Conservation (phyloP, 2,888 invertebrate species). For the Chrysodeixis includens region DNA sequence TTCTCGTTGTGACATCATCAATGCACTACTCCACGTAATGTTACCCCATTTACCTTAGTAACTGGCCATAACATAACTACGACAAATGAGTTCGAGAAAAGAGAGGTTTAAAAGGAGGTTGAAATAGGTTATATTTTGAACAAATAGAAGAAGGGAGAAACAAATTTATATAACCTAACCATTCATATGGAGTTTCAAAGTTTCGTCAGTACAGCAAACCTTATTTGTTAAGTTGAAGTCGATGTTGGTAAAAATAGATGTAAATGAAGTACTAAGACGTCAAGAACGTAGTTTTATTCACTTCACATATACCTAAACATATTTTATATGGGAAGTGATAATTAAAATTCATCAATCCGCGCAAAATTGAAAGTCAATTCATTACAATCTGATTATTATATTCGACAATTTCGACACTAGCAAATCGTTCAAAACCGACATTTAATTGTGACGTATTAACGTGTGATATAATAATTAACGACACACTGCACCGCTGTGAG, state of each 20-base stretch:
- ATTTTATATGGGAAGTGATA: no score
- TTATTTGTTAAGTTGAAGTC: no score
- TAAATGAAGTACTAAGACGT: no score
- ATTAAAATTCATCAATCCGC: not conserved
- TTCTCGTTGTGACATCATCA: not conserved
- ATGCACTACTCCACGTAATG: not conserved
- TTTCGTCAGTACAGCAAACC: no score
- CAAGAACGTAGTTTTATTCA: no score
- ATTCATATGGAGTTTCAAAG: no score
- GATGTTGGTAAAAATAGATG: no score
- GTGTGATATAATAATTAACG: slow-evolving; percentile 53
- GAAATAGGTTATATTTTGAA: no score
- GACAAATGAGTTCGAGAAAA: not conserved
- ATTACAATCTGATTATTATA: not conserved
- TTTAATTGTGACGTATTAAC: slow-evolving; percentile 47
- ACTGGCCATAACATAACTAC: not conserved
- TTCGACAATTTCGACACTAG: slow-evolving; percentile 26
- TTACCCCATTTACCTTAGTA: not conserved
- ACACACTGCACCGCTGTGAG: slow-evolving; percentile 33
- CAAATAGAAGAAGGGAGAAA: no score
- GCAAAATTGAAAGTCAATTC: slow-evolving; percentile 5
- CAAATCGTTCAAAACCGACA: slow-evolving; percentile 46
- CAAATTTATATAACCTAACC: no score
- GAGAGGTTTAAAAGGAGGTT: no score
- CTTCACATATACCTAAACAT: no score